Conservation (phyloP, 2,888 invertebrate species). For the Dyspetes luteomarginatus region DNA sequence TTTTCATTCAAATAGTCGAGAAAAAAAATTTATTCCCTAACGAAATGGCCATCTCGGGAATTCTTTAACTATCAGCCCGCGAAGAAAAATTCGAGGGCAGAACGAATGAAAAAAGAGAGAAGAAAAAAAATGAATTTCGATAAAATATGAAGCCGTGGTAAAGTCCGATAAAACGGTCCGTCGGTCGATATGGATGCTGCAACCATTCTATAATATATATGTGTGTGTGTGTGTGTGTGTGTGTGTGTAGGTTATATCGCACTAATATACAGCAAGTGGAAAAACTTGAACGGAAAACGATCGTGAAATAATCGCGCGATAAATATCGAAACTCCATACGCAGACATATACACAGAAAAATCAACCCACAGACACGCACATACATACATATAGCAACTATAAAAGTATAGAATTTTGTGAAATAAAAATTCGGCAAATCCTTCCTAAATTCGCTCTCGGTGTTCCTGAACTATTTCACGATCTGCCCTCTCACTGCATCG, state of each 20-base stretch:
- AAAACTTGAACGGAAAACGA: constrained; percentile 45
- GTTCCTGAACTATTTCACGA: neutral
- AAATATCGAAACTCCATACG: constrained; percentile 53
- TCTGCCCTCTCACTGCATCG: neutral
- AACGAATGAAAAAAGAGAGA: constrained; percentile 3
- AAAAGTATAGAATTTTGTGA: neutral
- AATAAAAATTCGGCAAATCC: constrained; percentile 42
- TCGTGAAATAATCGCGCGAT: constrained; percentile 57
- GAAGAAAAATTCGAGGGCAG: neutral
- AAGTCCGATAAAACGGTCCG: constrained; percentile 48
- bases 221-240: neutral
- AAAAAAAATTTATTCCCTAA: too few relatives aligned
- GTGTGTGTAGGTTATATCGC: neutral
- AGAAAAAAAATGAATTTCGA: constrained; percentile 43
- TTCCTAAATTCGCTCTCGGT: constrained; percentile 6
- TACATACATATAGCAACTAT: neutral
- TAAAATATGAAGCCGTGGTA: constrained; percentile 32
- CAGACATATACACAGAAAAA: constrained; percentile 7
- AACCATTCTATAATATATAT: neutral
- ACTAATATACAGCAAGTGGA: neutral
- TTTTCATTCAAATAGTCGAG: constrained; percentile 9
- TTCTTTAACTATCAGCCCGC: too few relatives aligned
- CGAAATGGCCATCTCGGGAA: too few relatives aligned
- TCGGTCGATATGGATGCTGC: constrained; percentile 14
- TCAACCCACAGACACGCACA: neutral